Base-by-base conservation (phyloP, 2,113 vertebrate genomes). In the Pangasianodon gigas region DNA sequence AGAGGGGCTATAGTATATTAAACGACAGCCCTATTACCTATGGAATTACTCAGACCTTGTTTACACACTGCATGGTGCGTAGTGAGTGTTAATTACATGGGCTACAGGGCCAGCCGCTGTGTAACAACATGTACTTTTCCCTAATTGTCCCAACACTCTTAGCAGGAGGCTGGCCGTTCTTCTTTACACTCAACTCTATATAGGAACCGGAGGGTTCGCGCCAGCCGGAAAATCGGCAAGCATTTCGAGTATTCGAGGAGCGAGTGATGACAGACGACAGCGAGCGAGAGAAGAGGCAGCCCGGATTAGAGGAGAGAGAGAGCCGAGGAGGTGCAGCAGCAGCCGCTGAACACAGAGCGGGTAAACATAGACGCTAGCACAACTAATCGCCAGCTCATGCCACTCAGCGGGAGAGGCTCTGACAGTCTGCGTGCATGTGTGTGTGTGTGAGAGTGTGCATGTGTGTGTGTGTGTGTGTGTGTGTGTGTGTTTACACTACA, bases 381-480 rank as follows among this genome's bases (percentile, higher is more conserved):
- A 96, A 97, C 97, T 98, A 98, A 98, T 98, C 97, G 97, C 97
- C 97, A 97, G 96, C 97, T 97, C 93, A 95, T 97, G 97, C 97
- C 97, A 97, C 97, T 98, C 97, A 97, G 96, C 95, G 95, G 96
- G 96, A 96, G 97, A 96, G 96, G 94, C 96, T 96, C 96, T 97
- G 97, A 97, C 97, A 98, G 96, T 95, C 94, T 97, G 97, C 97
- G 97, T 98, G 86, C 62, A 74, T 92, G 82, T 85, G 89, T 91
- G 88, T 91, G 69, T 83, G 85, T 83, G 69, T 85, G 77, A 90
- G 88, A 74, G 51, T 84, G 87, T 84, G 84, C 37, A 83, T 91
- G 71, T 91, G 90, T 88, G 83, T 77, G 54, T 87, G 67, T 90
- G 83, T 79, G 75, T 90, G 74, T 86, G 90, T 75, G 87, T 87